Evolutionary conservation across 2,888 invertebrate species (phyloP), one percentile per base, ranked within the genome.

Genomic region (Eristalis intricaria): DNA sequence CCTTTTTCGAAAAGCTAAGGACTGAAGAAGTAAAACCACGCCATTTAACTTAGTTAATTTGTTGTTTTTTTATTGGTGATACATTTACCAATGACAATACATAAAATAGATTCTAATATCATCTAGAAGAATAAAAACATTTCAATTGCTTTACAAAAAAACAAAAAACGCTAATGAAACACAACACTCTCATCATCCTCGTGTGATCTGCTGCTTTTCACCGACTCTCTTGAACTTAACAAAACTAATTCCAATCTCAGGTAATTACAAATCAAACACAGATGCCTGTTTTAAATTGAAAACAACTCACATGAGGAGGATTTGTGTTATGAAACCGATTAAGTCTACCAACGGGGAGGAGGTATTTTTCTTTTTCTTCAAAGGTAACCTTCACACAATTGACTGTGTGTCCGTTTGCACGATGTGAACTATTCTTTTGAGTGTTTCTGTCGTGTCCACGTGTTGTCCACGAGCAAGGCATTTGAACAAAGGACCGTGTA

Each of bases 41-140:
- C 13, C 60, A 60, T 7, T 23, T 26, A 60, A 60, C 26, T 60
- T 26, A 69, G 79, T 83, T 63, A 78, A 26, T 84, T 80, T 38
- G 23, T n/a, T 26, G 32, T 60, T 60, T 26, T 84, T 84, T 84
- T 84, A 84, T 84, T 84, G 80, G 61, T 32, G 70, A 71, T 68
- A 76, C 61, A 66, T 66, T 58, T 68, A 63, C 66, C 80, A 76
- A 80, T 80, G 43, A 80, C 60, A 61, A 71, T 76, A 61, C 80
- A 75, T 75, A 60, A 69, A 78, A 68, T 50, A 63, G 19, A 76
- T 73, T 73, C 76, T 26, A 85, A 81, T 66, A 81, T 66, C 81
- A 64, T 71, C 73, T 80, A 61, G 56, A 56, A 60, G 58, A 74
- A 38, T 8, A 61, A 60, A 66, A 75, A 58, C 13, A 64, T 66